Conservation (phyloP, 2,797 vertebrate genomes). For the Hippoglossus hippoglossus region DNA sequence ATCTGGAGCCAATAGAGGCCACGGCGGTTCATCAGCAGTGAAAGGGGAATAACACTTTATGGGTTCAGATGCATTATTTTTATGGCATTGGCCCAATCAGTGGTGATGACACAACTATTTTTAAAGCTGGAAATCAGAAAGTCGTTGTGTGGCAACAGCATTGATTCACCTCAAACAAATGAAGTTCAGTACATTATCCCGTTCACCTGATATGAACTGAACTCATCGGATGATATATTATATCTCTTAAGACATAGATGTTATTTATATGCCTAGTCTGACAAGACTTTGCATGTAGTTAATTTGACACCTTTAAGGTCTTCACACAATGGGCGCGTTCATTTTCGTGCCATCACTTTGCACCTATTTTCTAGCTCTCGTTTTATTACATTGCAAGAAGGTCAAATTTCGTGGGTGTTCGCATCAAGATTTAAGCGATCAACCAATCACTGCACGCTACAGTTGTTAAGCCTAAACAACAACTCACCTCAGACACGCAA, state of each 20-base stretch:
- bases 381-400: no score
- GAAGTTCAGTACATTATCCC: not conserved
- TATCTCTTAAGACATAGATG: not conserved
- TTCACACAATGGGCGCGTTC: not conserved
- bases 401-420: no score
- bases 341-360: not conserved
- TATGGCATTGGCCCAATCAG: slow-evolving; percentile 1
- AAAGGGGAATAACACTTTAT: slow-evolving; percentile 42
- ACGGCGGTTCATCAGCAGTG: slow-evolving; percentile 48
- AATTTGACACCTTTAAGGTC: not conserved
- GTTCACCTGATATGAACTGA: slow-evolving; percentile 5
- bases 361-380: not conserved
- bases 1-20: slow-evolving; percentile 67
- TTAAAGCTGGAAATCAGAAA: slow-evolving; percentile 15
- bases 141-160: slow-evolving; percentile 11
- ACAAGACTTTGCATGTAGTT: not conserved
- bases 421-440: no score
- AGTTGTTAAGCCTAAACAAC: no score
- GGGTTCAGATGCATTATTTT: slow-evolving; percentile 38
- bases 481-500: no score
- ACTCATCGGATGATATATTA: not conserved
- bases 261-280: not conserved
- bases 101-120: slow-evolving; percentile 17
- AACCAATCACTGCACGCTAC: no score
- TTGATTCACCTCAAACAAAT: slow-evolving; percentile 7